A percentile compares a stretch with the other conserved stretches of the same genome.
Conservation (phyloP, 2,797 vertebrate species). For the Sphenopsis melanotis region DNA sequence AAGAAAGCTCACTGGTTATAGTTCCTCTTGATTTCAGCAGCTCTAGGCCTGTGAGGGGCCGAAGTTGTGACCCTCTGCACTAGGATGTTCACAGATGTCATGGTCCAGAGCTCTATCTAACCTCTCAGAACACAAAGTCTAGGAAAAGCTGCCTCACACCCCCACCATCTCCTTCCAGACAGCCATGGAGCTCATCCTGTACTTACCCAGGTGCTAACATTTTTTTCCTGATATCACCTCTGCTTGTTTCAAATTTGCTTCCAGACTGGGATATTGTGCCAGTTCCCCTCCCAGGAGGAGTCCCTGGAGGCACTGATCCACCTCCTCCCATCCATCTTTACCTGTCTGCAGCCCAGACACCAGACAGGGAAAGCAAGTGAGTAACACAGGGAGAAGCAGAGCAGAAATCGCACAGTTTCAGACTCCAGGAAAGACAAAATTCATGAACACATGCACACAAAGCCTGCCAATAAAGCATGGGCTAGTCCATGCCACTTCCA, state of each 20-base stretch:
- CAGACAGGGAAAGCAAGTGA: not conserved
- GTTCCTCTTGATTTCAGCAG: not conserved
- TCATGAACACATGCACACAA: not conserved
- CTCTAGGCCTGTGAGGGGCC: too few species aligned
- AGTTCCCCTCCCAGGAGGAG: not conserved
- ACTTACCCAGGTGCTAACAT: not conserved
- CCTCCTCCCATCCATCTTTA: not conserved
- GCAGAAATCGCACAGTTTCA: not conserved
- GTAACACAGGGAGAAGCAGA: not conserved
- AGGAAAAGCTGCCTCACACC: not conserved
- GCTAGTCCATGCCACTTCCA: not conserved
- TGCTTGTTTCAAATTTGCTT: not conserved
- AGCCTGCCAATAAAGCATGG: not conserved
- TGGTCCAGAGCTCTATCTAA: not conserved
- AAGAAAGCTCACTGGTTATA: not conserved
- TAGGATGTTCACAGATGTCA: not conserved
- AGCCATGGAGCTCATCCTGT: not conserved
- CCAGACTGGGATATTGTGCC: not conserved
- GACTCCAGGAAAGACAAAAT: not conserved
- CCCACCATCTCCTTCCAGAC: too few species aligned
- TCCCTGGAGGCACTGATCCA: not conserved
- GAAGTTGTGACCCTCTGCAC: not conserved
- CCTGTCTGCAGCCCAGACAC: not conserved
- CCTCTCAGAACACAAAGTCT: not conserved
- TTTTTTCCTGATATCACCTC: not conserved